Evolutionary conservation across 2,113 vertebrate genomes (phyloP).

Genomic region (Boulengeromyrus knoepffleri): DNA sequence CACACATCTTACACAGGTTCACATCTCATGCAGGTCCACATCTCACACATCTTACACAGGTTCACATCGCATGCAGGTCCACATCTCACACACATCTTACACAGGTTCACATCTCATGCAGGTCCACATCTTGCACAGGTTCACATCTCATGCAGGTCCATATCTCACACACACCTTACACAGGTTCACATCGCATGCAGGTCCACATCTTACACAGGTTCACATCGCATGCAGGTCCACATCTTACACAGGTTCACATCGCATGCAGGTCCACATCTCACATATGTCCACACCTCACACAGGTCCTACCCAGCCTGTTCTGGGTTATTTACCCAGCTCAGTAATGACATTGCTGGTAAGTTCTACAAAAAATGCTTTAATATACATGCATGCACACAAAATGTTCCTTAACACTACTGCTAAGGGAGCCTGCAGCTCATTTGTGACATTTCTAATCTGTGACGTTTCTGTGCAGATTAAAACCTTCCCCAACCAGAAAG

Average conservation of each 20-base stretch:
- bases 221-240: not conserved
- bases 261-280: not conserved
- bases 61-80: not conserved
- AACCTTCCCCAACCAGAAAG: not conserved
- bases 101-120: not conserved
- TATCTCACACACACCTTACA: too few relatives aligned
- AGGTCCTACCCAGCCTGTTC: not conserved
- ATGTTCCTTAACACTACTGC: not conserved
- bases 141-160: not conserved
- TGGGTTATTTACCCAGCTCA: not conserved
- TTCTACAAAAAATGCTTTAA: not conserved
- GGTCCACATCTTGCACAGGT: too few relatives aligned
- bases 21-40: not conserved
- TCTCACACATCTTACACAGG: too few relatives aligned
- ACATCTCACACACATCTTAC: not conserved
- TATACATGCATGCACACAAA: not conserved
- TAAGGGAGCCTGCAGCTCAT: not conserved
- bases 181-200: not conserved
- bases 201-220: not conserved
- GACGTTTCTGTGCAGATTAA: not conserved
- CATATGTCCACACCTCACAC: not conserved
- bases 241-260: not conserved
- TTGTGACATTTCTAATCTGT: not conserved
- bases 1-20: not conserved
- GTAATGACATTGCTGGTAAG: not conserved